phyloP scores from a whole-genome alignment of 2,888 invertebrate genomes.

The Leptopilina syphax region DNA sequence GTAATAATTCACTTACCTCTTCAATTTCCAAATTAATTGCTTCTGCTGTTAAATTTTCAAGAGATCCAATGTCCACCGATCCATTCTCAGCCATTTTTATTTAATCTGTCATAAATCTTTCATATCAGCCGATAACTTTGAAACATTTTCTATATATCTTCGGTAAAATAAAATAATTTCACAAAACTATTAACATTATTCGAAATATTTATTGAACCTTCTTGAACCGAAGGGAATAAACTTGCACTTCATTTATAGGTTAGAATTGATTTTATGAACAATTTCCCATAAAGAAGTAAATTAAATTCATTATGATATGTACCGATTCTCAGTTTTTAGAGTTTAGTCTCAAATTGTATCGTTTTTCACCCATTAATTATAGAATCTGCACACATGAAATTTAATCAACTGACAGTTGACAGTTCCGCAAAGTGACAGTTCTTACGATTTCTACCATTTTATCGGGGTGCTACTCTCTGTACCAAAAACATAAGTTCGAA shows the following conservation, averaged over 20 bases:
- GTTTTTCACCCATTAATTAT: background rate
- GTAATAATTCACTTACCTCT: constrained; percentile 78
- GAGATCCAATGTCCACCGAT: constrained; percentile 83
- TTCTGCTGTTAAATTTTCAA: constrained; percentile 81
- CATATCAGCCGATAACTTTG: constrained; percentile 26
- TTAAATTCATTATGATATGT: no score
- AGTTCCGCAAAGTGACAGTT: constrained; percentile 46
- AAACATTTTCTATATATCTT: constrained; percentile 45
- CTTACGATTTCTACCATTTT: no score
- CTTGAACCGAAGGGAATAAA: no score
- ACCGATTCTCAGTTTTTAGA: no score
- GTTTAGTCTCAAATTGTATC: no score
- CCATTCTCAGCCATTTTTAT: constrained; percentile 75
- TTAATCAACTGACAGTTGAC: constrained; percentile 47
- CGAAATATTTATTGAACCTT: no score
- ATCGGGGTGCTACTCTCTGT: no score
- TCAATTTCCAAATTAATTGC: constrained; percentile 83
- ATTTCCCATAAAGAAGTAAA: no score
- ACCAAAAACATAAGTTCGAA: no score
- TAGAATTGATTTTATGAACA: no score
- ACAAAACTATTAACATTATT: no score
- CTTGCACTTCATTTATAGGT: no score
- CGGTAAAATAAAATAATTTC: constrained; percentile 45
- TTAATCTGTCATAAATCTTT: constrained; percentile 49
- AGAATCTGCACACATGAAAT: constrained; percentile 46